A percentile compares a stretch with the other conserved stretches of the same genome.
Conservation (phyloP, 2,113 vertebrate genomes). For the Ibidorhyncha struthersii region DNA sequence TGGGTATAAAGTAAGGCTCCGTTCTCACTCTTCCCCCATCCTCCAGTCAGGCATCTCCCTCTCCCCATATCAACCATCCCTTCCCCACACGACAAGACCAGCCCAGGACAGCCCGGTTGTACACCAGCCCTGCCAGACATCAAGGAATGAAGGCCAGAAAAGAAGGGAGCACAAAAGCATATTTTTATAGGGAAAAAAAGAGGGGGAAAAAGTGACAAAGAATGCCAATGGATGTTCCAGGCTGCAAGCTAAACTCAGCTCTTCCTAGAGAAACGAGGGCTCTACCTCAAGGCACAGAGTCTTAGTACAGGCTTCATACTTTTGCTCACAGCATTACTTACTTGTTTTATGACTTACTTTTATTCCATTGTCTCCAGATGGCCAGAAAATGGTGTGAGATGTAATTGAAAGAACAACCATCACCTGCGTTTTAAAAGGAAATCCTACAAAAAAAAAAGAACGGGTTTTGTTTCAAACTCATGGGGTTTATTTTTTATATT, state of each 20-base stretch:
- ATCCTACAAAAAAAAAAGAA: not conserved
- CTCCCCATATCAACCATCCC: not conserved
- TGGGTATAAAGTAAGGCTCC: not conserved
- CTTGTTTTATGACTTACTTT: not conserved
- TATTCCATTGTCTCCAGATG: not conserved
- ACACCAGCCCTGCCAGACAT: not conserved
- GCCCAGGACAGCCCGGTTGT: not conserved
- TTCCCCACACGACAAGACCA: rapidly evolving
- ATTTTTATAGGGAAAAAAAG: no score
- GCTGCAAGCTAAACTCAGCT: not conserved
- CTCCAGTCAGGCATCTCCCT: not conserved
- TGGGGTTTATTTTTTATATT: not conserved
- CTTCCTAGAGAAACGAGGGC: not conserved
- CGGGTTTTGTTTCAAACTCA: not conserved
- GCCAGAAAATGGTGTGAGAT: not conserved
- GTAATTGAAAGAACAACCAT: not conserved
- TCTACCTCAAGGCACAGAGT: not conserved
- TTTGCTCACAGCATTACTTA: not conserved
- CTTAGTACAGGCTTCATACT: not conserved
- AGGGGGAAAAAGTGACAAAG: not conserved
- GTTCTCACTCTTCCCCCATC: not conserved
- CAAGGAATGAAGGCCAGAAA: not conserved
- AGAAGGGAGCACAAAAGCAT: not conserved
- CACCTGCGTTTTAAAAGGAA: not conserved
- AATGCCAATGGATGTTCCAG: not conserved